Percentiles rank a stretch among this genome's conserved stretches.
Conservation (phyloP, 2,888 invertebrate species). For the Frankliniella intonsa region DNA sequence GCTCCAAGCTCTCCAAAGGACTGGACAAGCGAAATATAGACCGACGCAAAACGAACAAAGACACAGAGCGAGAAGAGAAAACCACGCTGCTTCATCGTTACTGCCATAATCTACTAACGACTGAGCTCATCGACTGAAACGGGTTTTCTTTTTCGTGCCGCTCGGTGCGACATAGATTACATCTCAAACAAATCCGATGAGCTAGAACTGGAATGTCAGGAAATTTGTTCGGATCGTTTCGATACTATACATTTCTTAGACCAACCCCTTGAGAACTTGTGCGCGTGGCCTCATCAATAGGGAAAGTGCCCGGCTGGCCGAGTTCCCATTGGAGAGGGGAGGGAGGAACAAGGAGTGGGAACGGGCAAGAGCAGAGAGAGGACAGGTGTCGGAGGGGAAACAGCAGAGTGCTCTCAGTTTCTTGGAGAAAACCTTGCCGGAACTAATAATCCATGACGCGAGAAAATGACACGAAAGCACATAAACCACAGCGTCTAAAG, state of each 20-base stretch:
- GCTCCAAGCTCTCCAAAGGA: too few species aligned
- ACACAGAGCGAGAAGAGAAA: not conserved
- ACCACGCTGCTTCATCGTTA: not conserved
- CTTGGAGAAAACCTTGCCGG: constrained; percentile 23
- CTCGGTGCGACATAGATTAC: too few species aligned
- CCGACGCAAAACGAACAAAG: not conserved
- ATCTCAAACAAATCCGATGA: too few species aligned
- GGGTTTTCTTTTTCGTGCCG: too few species aligned
- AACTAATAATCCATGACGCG: not conserved
- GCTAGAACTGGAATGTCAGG: too few species aligned
- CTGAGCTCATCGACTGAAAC: too few species aligned
- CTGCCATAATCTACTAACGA: too few species aligned
- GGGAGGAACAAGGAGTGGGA: not conserved
- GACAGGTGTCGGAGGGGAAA: not conserved
- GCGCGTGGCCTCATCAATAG: too few species aligned
- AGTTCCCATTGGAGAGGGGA: not conserved
- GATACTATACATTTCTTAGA: too few species aligned
- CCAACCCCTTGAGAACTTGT: too few species aligned
- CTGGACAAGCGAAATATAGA: not conserved
- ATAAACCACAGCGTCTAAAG: not conserved
- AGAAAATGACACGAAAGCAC: not conserved
- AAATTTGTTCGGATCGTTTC: too few species aligned
- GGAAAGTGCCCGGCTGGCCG: too few species aligned
- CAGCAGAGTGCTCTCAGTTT: not conserved
- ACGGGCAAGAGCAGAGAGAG: not conserved